Conservation (phyloP, 2,888 invertebrate species). For the Quadroppia sp. region DNA sequence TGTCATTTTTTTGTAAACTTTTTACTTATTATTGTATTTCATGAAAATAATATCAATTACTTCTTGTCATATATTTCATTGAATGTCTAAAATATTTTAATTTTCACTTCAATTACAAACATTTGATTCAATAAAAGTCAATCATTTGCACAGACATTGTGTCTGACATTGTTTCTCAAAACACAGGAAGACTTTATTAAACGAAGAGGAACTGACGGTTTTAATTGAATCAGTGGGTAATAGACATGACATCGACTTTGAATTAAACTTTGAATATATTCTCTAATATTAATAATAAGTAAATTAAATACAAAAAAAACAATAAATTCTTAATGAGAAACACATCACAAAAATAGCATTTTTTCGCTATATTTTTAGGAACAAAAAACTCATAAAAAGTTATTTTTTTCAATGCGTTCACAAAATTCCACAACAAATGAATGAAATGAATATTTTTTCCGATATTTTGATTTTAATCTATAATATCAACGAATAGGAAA, state of each 20-base stretch:
- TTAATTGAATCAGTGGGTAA: not conserved
- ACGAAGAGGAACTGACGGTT: not conserved
- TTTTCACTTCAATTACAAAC: conserved; percentile 8
- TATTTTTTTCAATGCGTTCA: not conserved
- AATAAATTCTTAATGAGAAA: no score
- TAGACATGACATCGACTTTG: no score
- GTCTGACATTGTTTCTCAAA: conserved; percentile 6
- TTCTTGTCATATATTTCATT: no score
- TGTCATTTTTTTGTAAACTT: no score
- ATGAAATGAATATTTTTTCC: not conserved
- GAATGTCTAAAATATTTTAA: no score
- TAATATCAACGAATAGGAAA: no score
- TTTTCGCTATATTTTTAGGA: not conserved
- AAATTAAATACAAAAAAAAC: no score
- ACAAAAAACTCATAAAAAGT: conserved; percentile 2
- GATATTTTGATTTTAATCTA: not conserved
- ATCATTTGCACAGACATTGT: conserved; percentile 1
- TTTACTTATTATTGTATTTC: no score
- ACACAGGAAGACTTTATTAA: conserved; percentile 11
- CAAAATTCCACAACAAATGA: not conserved
- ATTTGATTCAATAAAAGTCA: conserved; percentile 13
- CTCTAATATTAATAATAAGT: no score
- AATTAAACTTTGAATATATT: no score
- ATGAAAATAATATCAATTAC: no score
- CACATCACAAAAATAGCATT: no score